phyloP scores from a whole-genome alignment of 2,797 vertebrate species.

The Danio kyathit region DNA sequence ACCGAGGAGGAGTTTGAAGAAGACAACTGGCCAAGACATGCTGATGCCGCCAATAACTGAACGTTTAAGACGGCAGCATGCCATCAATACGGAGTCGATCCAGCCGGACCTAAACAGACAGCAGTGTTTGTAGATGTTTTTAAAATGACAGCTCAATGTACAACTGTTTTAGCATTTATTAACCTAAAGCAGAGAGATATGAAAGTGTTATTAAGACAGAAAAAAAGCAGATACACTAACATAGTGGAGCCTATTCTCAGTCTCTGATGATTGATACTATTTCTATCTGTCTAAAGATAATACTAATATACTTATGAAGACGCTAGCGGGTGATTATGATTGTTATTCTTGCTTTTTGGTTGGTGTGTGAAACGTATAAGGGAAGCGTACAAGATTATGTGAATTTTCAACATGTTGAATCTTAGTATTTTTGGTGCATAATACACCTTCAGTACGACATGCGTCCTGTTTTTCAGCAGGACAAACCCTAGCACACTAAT shows the following conservation, averaged over 20 bases:
- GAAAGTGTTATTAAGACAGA: slow-evolving; percentile 1
- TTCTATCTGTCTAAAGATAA: slow-evolving; percentile 82
- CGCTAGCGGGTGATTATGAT: slow-evolving; percentile 67
- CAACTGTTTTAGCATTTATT: slow-evolving; percentile 61
- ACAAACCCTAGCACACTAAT: slow-evolving; percentile 71
- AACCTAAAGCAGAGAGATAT: slow-evolving; percentile 58
- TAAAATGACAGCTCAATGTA: slow-evolving; percentile 63
- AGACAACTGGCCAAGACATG: slow-evolving; percentile 94
- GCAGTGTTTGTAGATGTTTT: slow-evolving; percentile 32
- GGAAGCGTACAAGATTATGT: slow-evolving; percentile 69
- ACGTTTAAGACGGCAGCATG: slow-evolving; percentile 57
- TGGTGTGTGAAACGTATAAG: slow-evolving; percentile 56
- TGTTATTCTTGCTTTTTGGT: slow-evolving; percentile 40
- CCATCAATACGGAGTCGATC: not conserved
- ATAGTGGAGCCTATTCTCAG: slow-evolving; percentile 71
- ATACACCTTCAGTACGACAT: slow-evolving; percentile 53
- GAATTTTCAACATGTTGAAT: slow-evolving; percentile 66
- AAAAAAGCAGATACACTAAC: slow-evolving; percentile 55
- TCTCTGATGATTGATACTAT: slow-evolving; percentile 77
- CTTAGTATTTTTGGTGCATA: slow-evolving; percentile 64
- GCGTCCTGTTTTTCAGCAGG: slow-evolving; percentile 60
- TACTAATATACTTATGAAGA: slow-evolving; percentile 72
- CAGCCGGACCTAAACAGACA: slow-evolving; percentile 40
- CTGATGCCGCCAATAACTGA: slow-evolving; percentile 95
- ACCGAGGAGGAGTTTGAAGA: slow-evolving; percentile 95